These are phyloP conservation scores for Melipona bicolor DNA, from an alignment of 2,888 invertebrate species.

Conservation along the genomic window DNA sequence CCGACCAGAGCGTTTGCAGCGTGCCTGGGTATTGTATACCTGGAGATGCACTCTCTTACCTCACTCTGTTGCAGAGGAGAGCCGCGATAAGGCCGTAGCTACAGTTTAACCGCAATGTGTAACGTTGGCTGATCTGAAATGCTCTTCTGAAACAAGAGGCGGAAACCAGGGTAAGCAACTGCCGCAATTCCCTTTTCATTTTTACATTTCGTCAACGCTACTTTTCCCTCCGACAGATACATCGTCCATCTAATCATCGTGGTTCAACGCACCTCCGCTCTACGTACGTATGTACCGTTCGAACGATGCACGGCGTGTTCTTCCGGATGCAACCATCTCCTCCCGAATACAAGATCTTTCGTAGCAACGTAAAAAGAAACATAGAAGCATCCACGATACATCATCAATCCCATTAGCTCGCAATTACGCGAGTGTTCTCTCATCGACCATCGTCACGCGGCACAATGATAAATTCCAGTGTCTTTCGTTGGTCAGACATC, in stretches of 20 bases:
- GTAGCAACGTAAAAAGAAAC: not conserved
- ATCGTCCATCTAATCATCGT: conserved; percentile 2
- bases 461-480: conserved; percentile 8
- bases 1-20: not conserved
- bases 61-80: not conserved
- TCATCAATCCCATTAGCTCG: not conserved
- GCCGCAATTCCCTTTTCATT: not conserved
- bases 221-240: not conserved
- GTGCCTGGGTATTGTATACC: not conserved
- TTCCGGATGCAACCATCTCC: not conserved
- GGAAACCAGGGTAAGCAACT: not conserved
- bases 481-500: not conserved
- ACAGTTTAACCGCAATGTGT: not conserved
- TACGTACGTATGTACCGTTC: not conserved
- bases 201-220: not conserved
- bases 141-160: not conserved
- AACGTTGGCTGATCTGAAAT: not conserved
- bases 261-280: not conserved
- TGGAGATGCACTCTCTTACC: not conserved
- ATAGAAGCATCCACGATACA: conserved; percentile 6
- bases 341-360: not conserved
- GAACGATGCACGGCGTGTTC: not conserved
- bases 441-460: not conserved
- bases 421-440: conserved; percentile 26
- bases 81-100: not conserved